These are phyloP conservation scores for Talpa occidentalis DNA, from an alignment of 2,113 vertebrate genomes.

Conservation along the genomic window DNA sequence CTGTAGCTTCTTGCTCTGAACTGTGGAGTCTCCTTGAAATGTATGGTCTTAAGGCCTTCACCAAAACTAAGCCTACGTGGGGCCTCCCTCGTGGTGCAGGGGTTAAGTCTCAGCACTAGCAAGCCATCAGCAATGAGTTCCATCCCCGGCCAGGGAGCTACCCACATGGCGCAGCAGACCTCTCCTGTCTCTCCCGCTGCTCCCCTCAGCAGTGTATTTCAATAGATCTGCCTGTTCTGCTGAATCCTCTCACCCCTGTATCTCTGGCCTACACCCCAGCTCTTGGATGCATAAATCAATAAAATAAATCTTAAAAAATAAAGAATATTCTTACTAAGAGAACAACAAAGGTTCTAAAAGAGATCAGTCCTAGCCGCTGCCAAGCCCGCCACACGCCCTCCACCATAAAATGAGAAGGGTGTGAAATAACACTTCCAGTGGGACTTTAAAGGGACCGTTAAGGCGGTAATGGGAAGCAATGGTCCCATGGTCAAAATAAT, in stretches of 20 bases:
- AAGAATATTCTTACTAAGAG: not conserved
- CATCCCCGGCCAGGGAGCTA: no score
- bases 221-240: no score
- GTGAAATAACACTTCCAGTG: not conserved
- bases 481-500: not conserved
- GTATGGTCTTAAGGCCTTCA: not conserved
- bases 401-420: not conserved
- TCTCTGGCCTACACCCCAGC: no score
- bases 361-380: not conserved
- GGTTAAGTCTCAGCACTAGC: no score
- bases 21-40: not conserved
- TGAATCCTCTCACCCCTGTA: no score
- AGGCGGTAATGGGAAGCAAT: not conserved
- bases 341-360: not conserved
- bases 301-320: not conserved
- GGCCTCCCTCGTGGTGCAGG: no score
- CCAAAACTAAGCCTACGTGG: not conserved
- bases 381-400: not conserved
- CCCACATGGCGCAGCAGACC: no score
- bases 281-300: no score
- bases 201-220: no score
- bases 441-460: not conserved
- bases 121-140: no score
- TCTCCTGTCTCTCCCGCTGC: no score
- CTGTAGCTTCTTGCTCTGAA: not conserved